These are phyloP conservation scores for Mellivora capensis DNA, from an alignment of 2,113 vertebrate species.

Conservation along the genomic window DNA sequence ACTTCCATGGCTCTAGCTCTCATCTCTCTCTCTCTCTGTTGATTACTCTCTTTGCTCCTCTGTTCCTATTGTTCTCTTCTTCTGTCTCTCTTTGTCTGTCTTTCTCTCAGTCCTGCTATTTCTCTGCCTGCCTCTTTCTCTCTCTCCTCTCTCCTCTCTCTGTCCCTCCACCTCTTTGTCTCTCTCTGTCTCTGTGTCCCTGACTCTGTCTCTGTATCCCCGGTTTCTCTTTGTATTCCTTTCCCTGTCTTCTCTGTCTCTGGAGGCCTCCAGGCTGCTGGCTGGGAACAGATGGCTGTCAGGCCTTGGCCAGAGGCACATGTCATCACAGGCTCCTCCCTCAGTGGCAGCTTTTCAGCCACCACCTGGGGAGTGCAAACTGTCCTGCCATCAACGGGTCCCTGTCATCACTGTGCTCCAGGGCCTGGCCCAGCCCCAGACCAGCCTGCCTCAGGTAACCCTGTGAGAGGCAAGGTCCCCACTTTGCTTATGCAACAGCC, in stretches of 20 bases:
- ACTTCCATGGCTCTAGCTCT: background rate
- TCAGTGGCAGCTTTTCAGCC: constrained; percentile 34
- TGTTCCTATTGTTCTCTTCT: background rate
- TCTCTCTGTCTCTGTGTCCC: too few species aligned
- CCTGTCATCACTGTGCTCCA: background rate
- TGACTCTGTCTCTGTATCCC: background rate
- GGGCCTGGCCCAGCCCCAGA: background rate
- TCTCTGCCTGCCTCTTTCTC: background rate
- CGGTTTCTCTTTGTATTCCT: background rate
- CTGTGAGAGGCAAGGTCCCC: background rate
- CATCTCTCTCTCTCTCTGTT: background rate
- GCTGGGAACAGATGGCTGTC: constrained; percentile 76
- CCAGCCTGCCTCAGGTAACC: constrained; percentile 16
- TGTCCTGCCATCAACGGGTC: constrained; percentile 63
- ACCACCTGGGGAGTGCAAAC: constrained; percentile 81
- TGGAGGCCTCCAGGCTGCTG: constrained; percentile 49
- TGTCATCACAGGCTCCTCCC: constrained; percentile 65
- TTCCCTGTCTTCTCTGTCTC: background rate
- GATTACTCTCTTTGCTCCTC: background rate
- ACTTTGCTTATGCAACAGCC: background rate
- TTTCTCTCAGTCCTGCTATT: background rate
- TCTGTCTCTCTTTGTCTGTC: background rate
- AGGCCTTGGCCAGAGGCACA: constrained; percentile 68
- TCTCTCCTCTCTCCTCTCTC: background rate
- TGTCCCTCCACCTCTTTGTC: background rate